Evolutionary conservation across 35 echinoderm and acorn worm species (phyloP), one percentile per base, ranked within the genome.

Genomic region (Hemicentrotus pulcherrimus): DNA sequence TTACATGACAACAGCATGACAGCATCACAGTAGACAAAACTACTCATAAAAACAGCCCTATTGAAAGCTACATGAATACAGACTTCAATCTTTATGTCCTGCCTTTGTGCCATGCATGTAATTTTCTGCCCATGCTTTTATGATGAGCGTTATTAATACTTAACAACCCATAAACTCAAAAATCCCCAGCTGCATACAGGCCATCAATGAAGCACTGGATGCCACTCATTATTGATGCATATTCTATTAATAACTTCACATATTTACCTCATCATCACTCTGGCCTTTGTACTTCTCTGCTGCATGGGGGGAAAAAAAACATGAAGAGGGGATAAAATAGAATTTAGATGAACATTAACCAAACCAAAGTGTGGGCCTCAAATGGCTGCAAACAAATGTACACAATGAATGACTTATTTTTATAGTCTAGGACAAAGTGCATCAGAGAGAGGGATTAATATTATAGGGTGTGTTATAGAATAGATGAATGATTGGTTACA

Each of bases 231-330:
- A 47, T n/a, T 86, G 32, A 86, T 31, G 28, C n/a, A 6, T 33
- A 86, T 33, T 45, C 88, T 90, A 90, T 45, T 90, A 90, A 90
- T 47, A 93, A 55, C 47, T 93, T n/a, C 65, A 11, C 50, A 78
- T 78, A 78, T 78, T 78, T 93, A 93, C 91, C 91, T 93, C 91
- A 46, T 93, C 91, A 55, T 93, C 91, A 93, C 91, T 93, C 48
- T 30, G 91, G 22, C 91, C 91, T 93, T 31, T 93, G 91, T 93
- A 93, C 48, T 93, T 93, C 48, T 93, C 91, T 18, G 91, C 91
- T 93, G 91, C 5, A 22, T 16, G 16, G 87, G 47, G 46, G 48
- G 88, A 32, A 32, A 31, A 48, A 12, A 10, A 9, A n/a, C 50
- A 48, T 47, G 6, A 93, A 90, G 32, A 19, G 31, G 31, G 31